Conservation (phyloP, 2,797 vertebrate species). For the Echiichthys vipera region DNA sequence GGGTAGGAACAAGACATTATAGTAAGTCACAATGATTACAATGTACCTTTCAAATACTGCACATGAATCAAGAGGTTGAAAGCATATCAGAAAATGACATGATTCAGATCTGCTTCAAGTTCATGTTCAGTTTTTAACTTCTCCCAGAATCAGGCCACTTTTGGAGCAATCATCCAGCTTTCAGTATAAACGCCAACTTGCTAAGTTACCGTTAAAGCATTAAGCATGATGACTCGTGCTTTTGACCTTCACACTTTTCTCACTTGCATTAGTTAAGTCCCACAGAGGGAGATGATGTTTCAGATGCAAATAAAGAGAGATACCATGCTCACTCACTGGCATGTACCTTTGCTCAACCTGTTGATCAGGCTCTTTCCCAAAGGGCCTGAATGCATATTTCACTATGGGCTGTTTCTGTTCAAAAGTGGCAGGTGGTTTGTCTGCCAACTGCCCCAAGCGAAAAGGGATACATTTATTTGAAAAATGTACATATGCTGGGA, state of each 20-base stretch:
- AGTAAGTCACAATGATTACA: slow-evolving; percentile 27
- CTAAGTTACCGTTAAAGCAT: slow-evolving; percentile 1
- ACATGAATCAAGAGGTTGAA: slow-evolving; percentile 5
- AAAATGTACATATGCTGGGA: neutral
- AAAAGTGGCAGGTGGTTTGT: slow-evolving; percentile 20
- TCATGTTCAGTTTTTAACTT: neutral
- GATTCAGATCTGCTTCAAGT: neutral
- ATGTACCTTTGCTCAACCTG: slow-evolving; percentile 71
- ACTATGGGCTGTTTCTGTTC: slow-evolving; percentile 39
- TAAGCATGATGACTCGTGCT: slow-evolving; percentile 26
- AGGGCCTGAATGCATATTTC: slow-evolving; percentile 49
- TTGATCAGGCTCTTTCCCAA: slow-evolving; percentile 68
- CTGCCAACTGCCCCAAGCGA: slow-evolving; percentile 38
- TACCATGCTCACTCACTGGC: slow-evolving; percentile 47
- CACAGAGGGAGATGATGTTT: slow-evolving; percentile 67
- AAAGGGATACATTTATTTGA: slow-evolving; percentile 27
- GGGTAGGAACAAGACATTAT: slow-evolving; percentile 45
- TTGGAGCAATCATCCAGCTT: neutral
- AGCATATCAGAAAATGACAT: slow-evolving; percentile 4
- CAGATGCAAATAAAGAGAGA: slow-evolving; percentile 54
- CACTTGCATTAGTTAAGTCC: slow-evolving; percentile 50
- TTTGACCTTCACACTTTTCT: slow-evolving; percentile 34
- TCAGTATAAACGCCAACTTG: neutral
- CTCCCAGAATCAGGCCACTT: neutral
- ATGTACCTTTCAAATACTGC: neutral